phyloP scores from a whole-genome alignment of 1,140 invertebrate genomes.

The Trichoplusia ni region DNA sequence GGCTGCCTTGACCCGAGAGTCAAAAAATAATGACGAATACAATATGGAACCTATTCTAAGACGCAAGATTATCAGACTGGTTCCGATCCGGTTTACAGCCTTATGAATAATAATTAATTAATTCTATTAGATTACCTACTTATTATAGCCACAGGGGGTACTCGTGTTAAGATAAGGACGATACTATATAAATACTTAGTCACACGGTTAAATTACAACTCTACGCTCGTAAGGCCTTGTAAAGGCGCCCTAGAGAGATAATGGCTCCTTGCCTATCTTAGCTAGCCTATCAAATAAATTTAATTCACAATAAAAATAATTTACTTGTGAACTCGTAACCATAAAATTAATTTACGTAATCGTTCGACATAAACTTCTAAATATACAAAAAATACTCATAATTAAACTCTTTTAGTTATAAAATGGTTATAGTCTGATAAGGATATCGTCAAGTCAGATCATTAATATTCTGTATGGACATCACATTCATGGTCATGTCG shows the following conservation, averaged over 20 bases:
- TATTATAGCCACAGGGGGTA: constrained; percentile 41
- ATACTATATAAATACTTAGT: constrained; percentile 18
- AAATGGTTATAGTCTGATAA: neutral
- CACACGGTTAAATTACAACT: constrained; percentile 3
- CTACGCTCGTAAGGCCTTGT: neutral
- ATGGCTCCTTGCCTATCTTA: neutral
- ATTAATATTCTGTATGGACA: neutral
- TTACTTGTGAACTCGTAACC: neutral
- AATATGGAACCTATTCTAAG: constrained; percentile 31
- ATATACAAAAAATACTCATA: no score
- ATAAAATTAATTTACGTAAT: constrained; percentile 17
- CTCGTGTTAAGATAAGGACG: constrained; percentile 16
- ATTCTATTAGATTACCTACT: constrained; percentile 41
- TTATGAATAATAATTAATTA: constrained; percentile 49
- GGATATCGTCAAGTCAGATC: neutral
- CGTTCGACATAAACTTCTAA: no score
- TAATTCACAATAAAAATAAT: no score
- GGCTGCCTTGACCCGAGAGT: constrained; percentile 39
- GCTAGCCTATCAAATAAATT: neutral
- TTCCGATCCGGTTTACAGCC: constrained; percentile 41
- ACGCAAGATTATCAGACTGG: constrained; percentile 40
- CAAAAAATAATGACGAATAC: constrained; percentile 34
- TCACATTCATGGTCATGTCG: neutral
- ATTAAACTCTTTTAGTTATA: no score
- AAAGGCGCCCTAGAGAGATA: constrained; percentile 24